Evolutionary conservation across 2,888 invertebrate species (phyloP), one percentile per base, ranked within the genome.

Genomic region (Lasioglossum zephyrum): DNA sequence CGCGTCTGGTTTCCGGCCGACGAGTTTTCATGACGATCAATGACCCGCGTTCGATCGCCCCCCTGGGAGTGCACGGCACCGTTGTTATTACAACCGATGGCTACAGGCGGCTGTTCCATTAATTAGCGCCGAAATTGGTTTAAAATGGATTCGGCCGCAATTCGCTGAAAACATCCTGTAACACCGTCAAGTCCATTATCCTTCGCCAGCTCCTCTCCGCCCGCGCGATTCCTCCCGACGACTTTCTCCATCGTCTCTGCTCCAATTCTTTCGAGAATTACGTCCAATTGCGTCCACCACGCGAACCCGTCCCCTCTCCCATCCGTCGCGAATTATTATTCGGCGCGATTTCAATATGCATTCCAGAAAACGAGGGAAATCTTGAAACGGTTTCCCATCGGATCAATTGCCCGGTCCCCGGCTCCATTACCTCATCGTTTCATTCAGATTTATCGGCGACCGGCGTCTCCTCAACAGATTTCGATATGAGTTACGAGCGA

Each of bases 41-140:
- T 81, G 72, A 70, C 31, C 63, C 77, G 57, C 47, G 79, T 82
- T 77, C 82, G 84, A 88, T 88, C 80, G 66, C 79, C 44, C 87
- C 66, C 78, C 39, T 13, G 77, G 63, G 73, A 82, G 41, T 31
- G 39, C 73, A 69, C 6, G 70, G 75, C 78, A 66, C 87, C 87
- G 75, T 76, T 85, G 82, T 84, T 88, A 87, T 85, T 82, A 85
- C 84, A 84, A 79, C 22, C 81, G 73, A 81, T 74, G 79, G 81
- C 74, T 74, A 53, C 63, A n/a, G 44, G 77, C 77, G 16, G 47
- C 47, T 70, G 39, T 49, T 66, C 73, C 86, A 79, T 87, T 84
- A 88, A 88, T 88, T 88, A 88, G 70, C 53, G 77, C 11, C 76
- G 74, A 73, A 87, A 87, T 88, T 88, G 80, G 36, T 87, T 86